A percentile compares a stretch with the other conserved stretches of the same genome.
Evolutionary conservation across 2,797 vertebrate species (phyloP).

Genomic region (Dicrostonyx torquatus): DNA sequence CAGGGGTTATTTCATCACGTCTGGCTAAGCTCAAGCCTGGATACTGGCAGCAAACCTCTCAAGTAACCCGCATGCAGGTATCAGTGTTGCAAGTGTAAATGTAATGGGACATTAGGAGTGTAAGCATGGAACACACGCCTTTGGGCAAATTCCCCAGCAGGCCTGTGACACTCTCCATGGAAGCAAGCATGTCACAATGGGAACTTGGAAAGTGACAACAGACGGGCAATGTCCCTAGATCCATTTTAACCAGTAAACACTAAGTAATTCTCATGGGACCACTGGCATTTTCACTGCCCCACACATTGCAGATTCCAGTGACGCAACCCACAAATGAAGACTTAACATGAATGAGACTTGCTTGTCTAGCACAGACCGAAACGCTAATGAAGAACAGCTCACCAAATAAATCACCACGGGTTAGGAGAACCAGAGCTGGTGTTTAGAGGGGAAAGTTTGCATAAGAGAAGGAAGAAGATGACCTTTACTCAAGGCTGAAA

Average conservation of each 20-base stretch:
- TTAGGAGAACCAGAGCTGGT: background rate
- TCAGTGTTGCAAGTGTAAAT: background rate
- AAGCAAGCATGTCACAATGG: background rate
- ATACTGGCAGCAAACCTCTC: background rate
- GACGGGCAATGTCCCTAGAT: slow-evolving; percentile 8
- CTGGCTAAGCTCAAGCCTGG: background rate
- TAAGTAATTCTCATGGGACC: background rate
- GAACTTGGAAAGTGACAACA: slow-evolving; percentile 4
- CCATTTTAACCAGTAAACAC: background rate
- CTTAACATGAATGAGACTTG: background rate
- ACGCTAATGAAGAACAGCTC: background rate
- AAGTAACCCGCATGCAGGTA: background rate
- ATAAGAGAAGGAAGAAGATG: background rate
- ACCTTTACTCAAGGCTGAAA: background rate
- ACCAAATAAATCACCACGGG: background rate
- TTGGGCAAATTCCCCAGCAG: background rate
- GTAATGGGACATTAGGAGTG: background rate
- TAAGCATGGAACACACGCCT: background rate
- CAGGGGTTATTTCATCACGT: background rate
- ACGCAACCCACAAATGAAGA: background rate
- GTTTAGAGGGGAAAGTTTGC: background rate
- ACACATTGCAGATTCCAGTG: background rate
- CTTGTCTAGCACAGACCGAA: background rate
- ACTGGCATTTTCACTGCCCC: background rate
- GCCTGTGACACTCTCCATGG: background rate